phyloP scores from a whole-genome alignment of 2,888 invertebrate species.

The Athrips mouffetella region DNA sequence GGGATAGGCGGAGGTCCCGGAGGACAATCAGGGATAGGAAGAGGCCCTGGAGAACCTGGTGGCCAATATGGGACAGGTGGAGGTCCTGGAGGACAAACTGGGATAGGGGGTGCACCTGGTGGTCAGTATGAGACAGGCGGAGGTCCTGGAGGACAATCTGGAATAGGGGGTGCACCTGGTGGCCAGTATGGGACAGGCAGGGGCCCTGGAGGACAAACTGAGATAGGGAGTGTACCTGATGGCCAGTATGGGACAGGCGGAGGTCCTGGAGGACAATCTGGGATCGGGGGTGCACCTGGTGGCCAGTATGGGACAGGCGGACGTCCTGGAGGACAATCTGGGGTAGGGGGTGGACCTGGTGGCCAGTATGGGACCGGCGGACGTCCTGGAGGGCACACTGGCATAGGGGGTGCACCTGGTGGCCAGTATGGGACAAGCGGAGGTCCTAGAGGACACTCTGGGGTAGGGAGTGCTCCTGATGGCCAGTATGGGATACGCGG shows the following conservation, averaged over 20 bases:
- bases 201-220: neutral
- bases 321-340: too few relatives aligned
- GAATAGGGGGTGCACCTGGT: neutral
- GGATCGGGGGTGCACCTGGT: slow-evolving; percentile 12
- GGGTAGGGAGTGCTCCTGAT: slow-evolving; percentile 15
- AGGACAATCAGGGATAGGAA: neutral
- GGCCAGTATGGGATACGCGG: slow-evolving; percentile 16
- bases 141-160: slow-evolving; percentile 5
- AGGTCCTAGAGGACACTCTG: neutral
- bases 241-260: slow-evolving; percentile 17
- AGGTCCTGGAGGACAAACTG: slow-evolving; percentile 15
- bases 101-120: neutral
- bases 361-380: slow-evolving; percentile 17
- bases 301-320: neutral
- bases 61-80: slow-evolving; percentile 16
- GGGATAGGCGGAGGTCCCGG: slow-evolving; percentile 13
- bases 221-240: neutral
- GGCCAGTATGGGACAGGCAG: neutral
- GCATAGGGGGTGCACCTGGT: slow-evolving; percentile 12
- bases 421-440: neutral
- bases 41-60: slow-evolving; percentile 12
- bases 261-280: slow-evolving; percentile 8
- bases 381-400: slow-evolving; percentile 8
- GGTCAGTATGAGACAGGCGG: slow-evolving; percentile 6
- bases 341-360: neutral